Conservation (phyloP, 2,113 vertebrate genomes). For the Oceanodroma tethys region DNA sequence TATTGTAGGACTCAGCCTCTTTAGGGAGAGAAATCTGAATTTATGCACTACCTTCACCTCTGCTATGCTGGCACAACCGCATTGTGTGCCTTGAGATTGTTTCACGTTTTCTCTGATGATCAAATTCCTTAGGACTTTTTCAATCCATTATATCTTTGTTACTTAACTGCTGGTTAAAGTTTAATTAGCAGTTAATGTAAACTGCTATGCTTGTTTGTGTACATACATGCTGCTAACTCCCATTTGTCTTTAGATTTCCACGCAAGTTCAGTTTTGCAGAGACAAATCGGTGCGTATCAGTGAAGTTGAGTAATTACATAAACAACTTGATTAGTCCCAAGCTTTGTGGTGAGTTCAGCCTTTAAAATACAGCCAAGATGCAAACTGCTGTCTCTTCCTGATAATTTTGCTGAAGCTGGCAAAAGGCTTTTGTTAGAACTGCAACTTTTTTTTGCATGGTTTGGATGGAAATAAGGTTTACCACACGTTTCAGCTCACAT, state of each 20-base stretch:
- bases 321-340: neutral
- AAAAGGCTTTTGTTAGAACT: neutral
- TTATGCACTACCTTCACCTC: accelerated
- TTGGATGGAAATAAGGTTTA: neutral
- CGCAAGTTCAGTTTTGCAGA: neutral
- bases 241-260: accelerated
- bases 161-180: neutral
- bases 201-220: neutral
- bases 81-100: accelerated
- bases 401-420: neutral
- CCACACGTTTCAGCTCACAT: accelerated
- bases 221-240: neutral
- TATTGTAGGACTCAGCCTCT: neutral
- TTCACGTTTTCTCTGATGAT: neutral
- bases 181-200: neutral
- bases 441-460: neutral
- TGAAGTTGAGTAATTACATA: neutral
- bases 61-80: accelerated
- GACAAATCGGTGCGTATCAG: accelerated
- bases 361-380: neutral
- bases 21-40: neutral
- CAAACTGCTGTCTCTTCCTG: neutral
- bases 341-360: neutral
- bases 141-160: neutral
- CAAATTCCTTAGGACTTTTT: neutral